Base-by-base conservation (phyloP, 2,797 vertebrate genomes). In the Semaprochilodus insignis region DNA sequence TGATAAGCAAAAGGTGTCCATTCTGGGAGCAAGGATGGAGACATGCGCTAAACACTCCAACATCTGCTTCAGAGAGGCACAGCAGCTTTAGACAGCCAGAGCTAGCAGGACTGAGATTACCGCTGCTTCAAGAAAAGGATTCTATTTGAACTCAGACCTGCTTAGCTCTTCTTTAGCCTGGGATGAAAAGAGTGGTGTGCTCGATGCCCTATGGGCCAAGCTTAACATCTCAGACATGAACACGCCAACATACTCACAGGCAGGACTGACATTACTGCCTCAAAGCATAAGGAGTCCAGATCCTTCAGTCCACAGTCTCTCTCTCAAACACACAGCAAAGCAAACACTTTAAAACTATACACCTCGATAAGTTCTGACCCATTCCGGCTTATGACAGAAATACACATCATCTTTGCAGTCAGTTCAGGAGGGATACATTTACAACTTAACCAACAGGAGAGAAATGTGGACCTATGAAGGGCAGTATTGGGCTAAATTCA, bases 151-250 rank as follows among this genome's bases (percentile, higher is more conserved):
- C 36, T 79, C 31, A 6, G 54, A 19, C 72, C 5, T 7, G 31
- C 8, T 21, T 57, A 73, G 75, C 23, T 40, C 31, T 3, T 27
- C 54, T 34, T 83, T 54, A 84, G 65, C 72, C 40, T 54, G 44
- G 5, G 31, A 84, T 57, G 25, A 81, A 77, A 84, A 16, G 74
- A 55, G 27, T 5, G 21, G 23, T n/a, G 25, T 51, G 27, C 48
- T 52, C 44, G 54, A n/a, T 16, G 25, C 54, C 70, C 15, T 27
- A 44, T 23, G 57, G 48, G 27, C 63, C 63, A 66, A 66, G 59
- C 48, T 52, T 66, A 27, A 78, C 57, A 51, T 31, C 21, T 71
- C 75, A 63, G 44, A 77, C 81, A 63, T 62, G 54, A 75, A 75
- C 25, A 17, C 6, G 36, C 54, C 0, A 3, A 55, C 19, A 77